These are phyloP conservation scores for Plotosus lineatus DNA, from an alignment of 2,113 vertebrate species.

Conservation along the genomic window DNA sequence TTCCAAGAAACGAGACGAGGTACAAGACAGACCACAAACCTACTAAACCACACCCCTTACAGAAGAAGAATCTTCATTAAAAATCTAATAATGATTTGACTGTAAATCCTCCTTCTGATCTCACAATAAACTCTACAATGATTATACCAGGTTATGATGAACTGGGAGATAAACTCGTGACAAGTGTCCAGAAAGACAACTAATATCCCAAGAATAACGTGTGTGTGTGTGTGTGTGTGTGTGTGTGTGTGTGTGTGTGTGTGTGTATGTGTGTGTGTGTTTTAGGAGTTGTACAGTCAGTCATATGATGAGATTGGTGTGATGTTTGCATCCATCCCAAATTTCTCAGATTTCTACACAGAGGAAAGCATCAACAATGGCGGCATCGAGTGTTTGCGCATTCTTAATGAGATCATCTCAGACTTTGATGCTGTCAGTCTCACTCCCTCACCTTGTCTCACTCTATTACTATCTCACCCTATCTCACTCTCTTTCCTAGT, in stretches of 20 bases:
- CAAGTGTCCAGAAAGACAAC: background rate
- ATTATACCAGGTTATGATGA: background rate
- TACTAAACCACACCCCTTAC: background rate
- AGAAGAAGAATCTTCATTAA: too few relatives aligned
- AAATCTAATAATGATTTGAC: background rate
- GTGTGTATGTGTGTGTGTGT: conserved; percentile 26
- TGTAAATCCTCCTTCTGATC: background rate
- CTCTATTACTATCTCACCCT: background rate
- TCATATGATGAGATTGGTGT: conserved; percentile 91
- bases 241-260: conserved; percentile 21
- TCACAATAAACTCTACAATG: background rate
- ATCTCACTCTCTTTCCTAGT: background rate
- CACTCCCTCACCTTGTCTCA: background rate
- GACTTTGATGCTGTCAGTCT: conserved; percentile 90
- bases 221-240: conserved; percentile 20
- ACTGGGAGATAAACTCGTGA: background rate
- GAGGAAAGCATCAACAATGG: conserved; percentile 96
- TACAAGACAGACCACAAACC: conserved; percentile 46
- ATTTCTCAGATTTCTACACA: conserved; percentile 97
- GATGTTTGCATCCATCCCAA: conserved; percentile 97
- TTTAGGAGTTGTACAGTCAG: conserved; percentile 93
- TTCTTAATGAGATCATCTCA: conserved; percentile 97
- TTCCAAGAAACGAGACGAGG: conserved; percentile 92
- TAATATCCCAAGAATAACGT: background rate
- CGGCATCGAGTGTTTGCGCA: conserved; percentile 90